A percentile compares a stretch with the other conserved stretches of the same genome.
These are phyloP conservation scores for Strigamia transsilvanica DNA, from an alignment of 2,888 invertebrate species.

Conservation along the genomic window DNA sequence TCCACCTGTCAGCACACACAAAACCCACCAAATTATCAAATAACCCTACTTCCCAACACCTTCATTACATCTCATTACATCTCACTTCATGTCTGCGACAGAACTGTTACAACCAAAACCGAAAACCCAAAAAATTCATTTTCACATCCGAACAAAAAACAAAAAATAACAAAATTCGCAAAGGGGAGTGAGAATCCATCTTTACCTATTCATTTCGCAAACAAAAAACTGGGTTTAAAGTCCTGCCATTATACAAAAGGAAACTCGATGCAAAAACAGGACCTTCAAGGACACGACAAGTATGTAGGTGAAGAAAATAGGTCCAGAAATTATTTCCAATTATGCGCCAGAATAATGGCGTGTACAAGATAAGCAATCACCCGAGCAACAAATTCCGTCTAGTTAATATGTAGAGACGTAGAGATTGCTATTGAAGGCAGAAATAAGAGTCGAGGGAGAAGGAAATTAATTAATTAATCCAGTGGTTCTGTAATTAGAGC, in stretches of 20 bases:
- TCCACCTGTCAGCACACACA: not conserved
- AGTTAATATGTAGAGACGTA: not conserved
- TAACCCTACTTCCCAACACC: no score
- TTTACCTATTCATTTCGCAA: not conserved
- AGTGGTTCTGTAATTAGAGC: not conserved
- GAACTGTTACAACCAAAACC: no score
- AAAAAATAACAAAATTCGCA: not conserved
- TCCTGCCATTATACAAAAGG: not conserved
- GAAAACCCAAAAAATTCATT: not conserved
- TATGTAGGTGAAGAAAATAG: slow-evolving; percentile 6
- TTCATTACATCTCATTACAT: no score
- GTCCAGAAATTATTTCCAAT: not conserved
- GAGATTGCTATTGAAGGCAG: not conserved
- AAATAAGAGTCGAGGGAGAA: not conserved
- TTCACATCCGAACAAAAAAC: no score
- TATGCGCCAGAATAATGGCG: not conserved
- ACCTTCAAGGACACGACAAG: not conserved
- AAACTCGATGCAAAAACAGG: not conserved
- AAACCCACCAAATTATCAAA: not conserved
- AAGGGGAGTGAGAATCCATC: not conserved
- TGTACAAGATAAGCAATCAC: not conserved
- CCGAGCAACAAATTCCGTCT: not conserved
- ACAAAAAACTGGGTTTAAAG: slow-evolving; percentile 7
- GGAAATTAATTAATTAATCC: slow-evolving; percentile 35
- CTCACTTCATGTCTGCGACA: no score